phyloP scores from a whole-genome alignment of 2,797 vertebrate genomes.

The Notolepis coatsorum region DNA sequence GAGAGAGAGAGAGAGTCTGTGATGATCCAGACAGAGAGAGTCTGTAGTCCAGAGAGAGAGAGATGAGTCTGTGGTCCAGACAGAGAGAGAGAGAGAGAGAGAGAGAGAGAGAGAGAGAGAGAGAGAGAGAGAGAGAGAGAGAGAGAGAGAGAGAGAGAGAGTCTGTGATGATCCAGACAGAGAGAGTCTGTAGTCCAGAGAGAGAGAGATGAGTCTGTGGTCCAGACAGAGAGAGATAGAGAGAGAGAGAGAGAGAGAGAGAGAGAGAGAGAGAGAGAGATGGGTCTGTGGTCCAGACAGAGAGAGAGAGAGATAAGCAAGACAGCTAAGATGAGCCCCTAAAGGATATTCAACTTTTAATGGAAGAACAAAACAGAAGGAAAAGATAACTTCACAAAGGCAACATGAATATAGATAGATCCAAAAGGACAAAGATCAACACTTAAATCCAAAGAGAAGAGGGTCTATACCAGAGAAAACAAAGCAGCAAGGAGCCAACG shows the following conservation, averaged over 20 bases:
- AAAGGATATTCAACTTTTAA: too few species aligned
- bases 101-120: neutral
- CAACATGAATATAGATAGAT: too few species aligned
- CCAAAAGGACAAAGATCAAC: too few species aligned
- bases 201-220: neutral
- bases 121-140: neutral
- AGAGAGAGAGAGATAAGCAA: neutral
- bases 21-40: neutral
- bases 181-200: neutral
- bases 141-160: neutral
- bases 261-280: neutral
- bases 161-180: too few species aligned
- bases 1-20: neutral
- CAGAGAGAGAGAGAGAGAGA: slow-evolving; percentile 31
- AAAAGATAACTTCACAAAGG: too few species aligned
- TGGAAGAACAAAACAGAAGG: too few species aligned
- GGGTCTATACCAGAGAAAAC: too few species aligned
- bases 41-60: slow-evolving; percentile 31
- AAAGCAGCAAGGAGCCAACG: too few species aligned
- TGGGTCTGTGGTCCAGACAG: too few species aligned
- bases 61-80: slow-evolving; percentile 43
- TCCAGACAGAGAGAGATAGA: neutral
- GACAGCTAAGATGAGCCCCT: too few species aligned
- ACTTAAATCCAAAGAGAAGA: too few species aligned
- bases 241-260: neutral